phyloP scores from a whole-genome alignment of 2,888 invertebrate species.

The Pseudococcus viburni region DNA sequence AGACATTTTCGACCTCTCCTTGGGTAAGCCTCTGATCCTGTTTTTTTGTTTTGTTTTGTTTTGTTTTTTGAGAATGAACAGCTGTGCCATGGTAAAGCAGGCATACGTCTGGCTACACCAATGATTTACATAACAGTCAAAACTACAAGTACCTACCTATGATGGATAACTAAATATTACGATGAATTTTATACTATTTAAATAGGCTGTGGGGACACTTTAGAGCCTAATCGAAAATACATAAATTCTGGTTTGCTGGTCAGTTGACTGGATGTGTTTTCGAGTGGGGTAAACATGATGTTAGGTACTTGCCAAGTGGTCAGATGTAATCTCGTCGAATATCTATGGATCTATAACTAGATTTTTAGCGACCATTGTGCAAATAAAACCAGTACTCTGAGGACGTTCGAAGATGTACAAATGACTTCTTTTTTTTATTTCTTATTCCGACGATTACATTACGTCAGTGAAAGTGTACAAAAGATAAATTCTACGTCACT shows the following conservation, averaged over 20 bases:
- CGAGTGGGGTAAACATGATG: slow-evolving; percentile 11
- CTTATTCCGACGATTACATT: slow-evolving; percentile 41
- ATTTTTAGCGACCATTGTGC: slow-evolving; percentile 49
- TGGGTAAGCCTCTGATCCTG: no score
- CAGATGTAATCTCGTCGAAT: slow-evolving; percentile 29
- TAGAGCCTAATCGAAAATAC: background rate
- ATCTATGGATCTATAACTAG: slow-evolving; percentile 34
- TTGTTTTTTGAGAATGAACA: no score
- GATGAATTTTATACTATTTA: no score
- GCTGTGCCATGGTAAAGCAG: no score
- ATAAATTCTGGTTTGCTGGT: background rate
- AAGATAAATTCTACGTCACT: slow-evolving; percentile 53
- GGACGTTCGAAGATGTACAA: slow-evolving; percentile 38
- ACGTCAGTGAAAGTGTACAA: slow-evolving; percentile 56
- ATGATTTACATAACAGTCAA: slow-evolving; percentile 2
- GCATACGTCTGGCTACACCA: no score
- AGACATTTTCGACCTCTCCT: no score
- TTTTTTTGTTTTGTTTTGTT: no score
- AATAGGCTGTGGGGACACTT: background rate
- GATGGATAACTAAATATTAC: no score
- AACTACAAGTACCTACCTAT: background rate
- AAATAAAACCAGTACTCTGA: slow-evolving; percentile 50
- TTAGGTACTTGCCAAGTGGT: background rate
- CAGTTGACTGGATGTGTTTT: background rate
- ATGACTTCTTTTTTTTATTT: slow-evolving; percentile 49